phyloP scores from a whole-genome alignment of 2,888 invertebrate species.

The Pachycephus smyrnensis region DNA sequence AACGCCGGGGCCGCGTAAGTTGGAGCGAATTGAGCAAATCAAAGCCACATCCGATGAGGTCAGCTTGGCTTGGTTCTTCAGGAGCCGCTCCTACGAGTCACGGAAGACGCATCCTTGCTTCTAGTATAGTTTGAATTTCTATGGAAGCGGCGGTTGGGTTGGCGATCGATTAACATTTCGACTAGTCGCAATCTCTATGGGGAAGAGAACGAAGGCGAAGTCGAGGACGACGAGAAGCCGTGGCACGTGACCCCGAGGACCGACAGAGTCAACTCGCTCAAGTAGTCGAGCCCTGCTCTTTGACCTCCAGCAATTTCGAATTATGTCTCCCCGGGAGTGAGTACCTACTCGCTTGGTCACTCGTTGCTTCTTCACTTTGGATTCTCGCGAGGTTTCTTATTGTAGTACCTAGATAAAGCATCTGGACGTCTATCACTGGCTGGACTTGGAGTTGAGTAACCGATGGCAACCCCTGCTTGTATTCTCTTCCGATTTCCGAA shows the following conservation, averaged over 20 bases:
- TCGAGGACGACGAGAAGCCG: constrained; percentile 46
- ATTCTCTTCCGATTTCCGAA: neutral
- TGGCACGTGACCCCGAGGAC: constrained; percentile 64
- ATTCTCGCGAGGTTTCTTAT: neutral
- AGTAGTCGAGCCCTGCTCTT: constrained; percentile 65
- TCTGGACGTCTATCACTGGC: neutral
- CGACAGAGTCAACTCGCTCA: constrained; percentile 64
- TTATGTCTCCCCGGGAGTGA: constrained; percentile 25
- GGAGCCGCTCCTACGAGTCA: constrained; percentile 2
- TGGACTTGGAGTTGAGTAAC: neutral
- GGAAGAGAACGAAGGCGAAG: constrained; percentile 21
- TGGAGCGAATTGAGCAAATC: constrained; percentile 65
- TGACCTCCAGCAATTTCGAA: constrained; percentile 65
- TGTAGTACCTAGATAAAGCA: neutral
- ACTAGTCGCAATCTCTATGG: constrained; percentile 1
- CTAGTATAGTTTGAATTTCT: neutral
- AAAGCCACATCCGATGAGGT: constrained; percentile 66
- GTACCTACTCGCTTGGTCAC: neutral
- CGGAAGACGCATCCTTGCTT: neutral
- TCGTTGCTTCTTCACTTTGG: neutral
- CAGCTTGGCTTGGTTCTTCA: constrained; percentile 49
- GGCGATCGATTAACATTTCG: neutral
- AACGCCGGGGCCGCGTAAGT: constrained; percentile 37
- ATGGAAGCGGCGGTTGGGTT: neutral
- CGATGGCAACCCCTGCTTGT: neutral